These are phyloP conservation scores for Melanotaenia maccullochi DNA, from an alignment of 2,797 vertebrate species.

Conservation along the genomic window DNA sequence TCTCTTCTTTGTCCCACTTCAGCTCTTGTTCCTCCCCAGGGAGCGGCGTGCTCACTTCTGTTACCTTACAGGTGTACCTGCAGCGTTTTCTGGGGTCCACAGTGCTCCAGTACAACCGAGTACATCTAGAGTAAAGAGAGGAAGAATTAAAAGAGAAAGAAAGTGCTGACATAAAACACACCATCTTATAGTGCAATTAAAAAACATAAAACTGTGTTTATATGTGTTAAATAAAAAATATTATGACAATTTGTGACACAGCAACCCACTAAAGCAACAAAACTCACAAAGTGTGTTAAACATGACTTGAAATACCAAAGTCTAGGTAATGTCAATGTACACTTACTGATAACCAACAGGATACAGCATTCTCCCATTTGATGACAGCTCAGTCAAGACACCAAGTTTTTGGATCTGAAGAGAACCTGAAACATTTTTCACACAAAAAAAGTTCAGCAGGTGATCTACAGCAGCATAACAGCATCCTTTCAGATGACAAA, in stretches of 20 bases:
- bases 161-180: neutral
- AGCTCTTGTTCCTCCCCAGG: slow-evolving; percentile 80
- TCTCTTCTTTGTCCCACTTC: slow-evolving; percentile 83
- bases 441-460: neutral
- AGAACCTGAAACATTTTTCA: slow-evolving; percentile 79
- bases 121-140: slow-evolving; percentile 81
- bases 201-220: neutral
- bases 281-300: neutral
- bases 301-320: neutral
- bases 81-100: slow-evolving; percentile 90
- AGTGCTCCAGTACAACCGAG: slow-evolving; percentile 93
- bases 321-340: neutral
- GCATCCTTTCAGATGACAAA: neutral
- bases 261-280: neutral
- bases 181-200: neutral
- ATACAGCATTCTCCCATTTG: slow-evolving; percentile 88
- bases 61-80: slow-evolving; percentile 90
- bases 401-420: slow-evolving; percentile 90
- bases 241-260: neutral
- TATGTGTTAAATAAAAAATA: neutral
- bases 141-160: neutral
- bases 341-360: slow-evolving; percentile 95
- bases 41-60: slow-evolving; percentile 86
- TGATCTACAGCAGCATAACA: neutral
- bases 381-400: slow-evolving; percentile 88